Base-by-base conservation (phyloP, 2,888 invertebrate genomes). In the Rambutsinella grinnellia region DNA sequence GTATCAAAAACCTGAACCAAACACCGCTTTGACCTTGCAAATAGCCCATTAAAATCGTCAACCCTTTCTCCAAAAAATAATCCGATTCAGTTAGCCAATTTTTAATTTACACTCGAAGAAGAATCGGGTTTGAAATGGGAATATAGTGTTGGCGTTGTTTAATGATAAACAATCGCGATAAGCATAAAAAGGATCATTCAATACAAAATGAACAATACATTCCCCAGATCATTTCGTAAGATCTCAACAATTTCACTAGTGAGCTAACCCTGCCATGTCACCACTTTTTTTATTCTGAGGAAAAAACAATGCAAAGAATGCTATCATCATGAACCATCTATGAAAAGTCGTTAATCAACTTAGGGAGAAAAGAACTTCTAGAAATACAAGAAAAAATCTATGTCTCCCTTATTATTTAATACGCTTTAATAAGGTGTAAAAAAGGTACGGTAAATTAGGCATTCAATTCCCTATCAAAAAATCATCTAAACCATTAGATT, bases 381-480 rank as follows among this genome's bases (percentile, higher is more conserved):
- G 5, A 5, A 5, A 8, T 13, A 13, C 36, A 36, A 65, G 23
- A 24, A 47, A 17, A 46, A 56, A 58, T n/a, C n/a, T n/a, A n/a
- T n/a, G n/a, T n/a, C n/a, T 47, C n/a, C 47, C 46, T 27, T 54
- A 1, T 51, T 44, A 44, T 27, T 66, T 66, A 47, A 54, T 60
- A 72, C 63, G 72, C 65, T 72, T 72, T 72, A 72, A 72, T 65
- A 65, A 72, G 72, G 63, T 72, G 72, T 72, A 63, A 71, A 71
- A 36, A 36, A 63, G 70, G 62, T 71, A 65, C 63, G 57, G 71
- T 71, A 54, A 71, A 71, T 71, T 71, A 71, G 47, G 61, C 60
- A 27, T 2, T 6, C n/a, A n/a, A n/a, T n/a, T n/a, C n/a, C n/a
- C n/a, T n/a, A n/a, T n/a, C n/a, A n/a, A n/a, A n/a, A n/a, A n/a